phyloP scores from a whole-genome alignment of 2,888 invertebrate species.

The Mythimna loreyi region DNA sequence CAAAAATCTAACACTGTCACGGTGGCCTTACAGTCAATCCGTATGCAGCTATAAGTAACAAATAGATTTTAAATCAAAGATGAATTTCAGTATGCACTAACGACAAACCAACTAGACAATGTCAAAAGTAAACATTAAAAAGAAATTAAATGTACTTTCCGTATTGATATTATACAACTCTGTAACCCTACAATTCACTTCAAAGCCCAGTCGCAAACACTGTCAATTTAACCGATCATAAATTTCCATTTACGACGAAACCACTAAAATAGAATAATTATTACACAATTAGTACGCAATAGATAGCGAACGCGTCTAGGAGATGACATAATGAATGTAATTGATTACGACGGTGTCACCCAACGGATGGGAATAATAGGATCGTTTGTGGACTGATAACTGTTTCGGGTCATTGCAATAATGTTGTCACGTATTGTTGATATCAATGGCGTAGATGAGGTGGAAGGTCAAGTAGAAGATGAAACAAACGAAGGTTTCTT shows the following conservation, averaged over 20 bases:
- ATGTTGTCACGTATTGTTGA: constrained; percentile 53
- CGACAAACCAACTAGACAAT: not conserved
- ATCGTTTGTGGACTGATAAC: constrained; percentile 76
- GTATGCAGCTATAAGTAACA: too few species aligned
- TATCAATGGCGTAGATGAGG: constrained; percentile 15
- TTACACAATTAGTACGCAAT: constrained; percentile 72
- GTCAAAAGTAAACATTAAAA: not conserved
- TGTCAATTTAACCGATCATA: constrained; percentile 48
- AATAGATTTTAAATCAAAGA: too few species aligned
- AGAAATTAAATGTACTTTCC: too few species aligned
- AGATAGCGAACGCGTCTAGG: constrained; percentile 68
- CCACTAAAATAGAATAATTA: constrained; percentile 70
- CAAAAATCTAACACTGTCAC: too few species aligned
- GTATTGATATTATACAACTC: not conserved
- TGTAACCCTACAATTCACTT: constrained; percentile 19
- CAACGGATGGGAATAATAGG: constrained; percentile 78
- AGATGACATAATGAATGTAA: constrained; percentile 75
- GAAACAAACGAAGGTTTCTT: not conserved
- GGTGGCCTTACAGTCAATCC: too few species aligned
- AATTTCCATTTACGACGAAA: constrained; percentile 47
- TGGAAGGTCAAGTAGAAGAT: not conserved
- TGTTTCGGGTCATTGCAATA: constrained; percentile 58
- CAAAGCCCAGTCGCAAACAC: constrained; percentile 34
- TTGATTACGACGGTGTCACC: constrained; percentile 70
- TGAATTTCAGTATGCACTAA: too few species aligned